Conservation (phyloP, 2,113 vertebrate genomes). For the Chinchilla lanigera region DNA sequence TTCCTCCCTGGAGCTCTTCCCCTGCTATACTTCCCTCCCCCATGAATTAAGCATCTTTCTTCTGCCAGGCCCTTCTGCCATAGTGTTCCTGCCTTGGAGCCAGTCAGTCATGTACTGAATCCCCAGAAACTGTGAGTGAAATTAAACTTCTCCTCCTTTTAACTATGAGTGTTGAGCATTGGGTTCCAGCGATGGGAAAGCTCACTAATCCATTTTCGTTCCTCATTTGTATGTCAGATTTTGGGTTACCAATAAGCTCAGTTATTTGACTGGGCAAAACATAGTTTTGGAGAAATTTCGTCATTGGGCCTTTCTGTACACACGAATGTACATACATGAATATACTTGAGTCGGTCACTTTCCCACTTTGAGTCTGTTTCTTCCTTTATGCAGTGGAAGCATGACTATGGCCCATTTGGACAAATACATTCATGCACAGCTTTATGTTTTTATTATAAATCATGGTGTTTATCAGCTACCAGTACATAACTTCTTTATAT, state of each 20-base stretch:
- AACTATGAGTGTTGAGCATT: not conserved
- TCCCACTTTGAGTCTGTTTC: not conserved
- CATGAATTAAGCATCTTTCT: not conserved
- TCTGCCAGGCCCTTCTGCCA: not conserved
- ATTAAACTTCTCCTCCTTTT: not conserved
- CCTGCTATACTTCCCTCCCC: not conserved
- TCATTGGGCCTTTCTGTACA: not conserved
- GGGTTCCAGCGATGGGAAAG: not conserved
- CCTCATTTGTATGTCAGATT: not conserved
- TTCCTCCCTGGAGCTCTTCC: not conserved
- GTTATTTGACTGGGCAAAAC: not conserved
- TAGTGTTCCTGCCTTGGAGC: not conserved
- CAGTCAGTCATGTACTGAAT: not conserved
- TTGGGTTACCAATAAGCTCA: not conserved
- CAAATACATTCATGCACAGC: not conserved
- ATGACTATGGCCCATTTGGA: not conserved
- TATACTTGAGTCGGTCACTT: not conserved
- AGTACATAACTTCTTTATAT: not conserved
- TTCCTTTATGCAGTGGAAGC: not conserved
- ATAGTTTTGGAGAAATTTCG: not conserved
- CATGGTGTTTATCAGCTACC: rapidly evolving
- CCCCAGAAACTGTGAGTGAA: not conserved
- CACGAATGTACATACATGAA: rapidly evolving
- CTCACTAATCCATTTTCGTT: not conserved
- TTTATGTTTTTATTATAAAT: not conserved